phyloP scores from a whole-genome alignment of 92 coral and sea anemone species.

The Metridium senile region DNA sequence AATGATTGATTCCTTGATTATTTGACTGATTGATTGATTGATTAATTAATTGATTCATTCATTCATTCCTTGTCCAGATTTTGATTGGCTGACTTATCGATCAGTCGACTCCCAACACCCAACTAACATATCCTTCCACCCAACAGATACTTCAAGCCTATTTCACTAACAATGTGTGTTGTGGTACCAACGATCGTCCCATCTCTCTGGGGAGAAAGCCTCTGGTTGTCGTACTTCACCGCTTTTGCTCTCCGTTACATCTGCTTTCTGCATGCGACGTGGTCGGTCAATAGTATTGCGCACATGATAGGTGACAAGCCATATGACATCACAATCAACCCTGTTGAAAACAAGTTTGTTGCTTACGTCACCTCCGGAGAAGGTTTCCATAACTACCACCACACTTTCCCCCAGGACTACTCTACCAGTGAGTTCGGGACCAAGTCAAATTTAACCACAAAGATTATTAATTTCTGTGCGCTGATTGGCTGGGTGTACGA shows the following conservation, averaged over 20 bases:
- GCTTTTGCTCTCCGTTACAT: conserved; percentile 63
- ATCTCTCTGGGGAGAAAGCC: conserved; percentile 71
- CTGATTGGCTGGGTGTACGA: conserved; percentile 66
- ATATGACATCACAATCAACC: conserved; percentile 70
- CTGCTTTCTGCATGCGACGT: conserved; percentile 65
- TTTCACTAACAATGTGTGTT: conserved; percentile 37
- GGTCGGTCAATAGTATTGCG: conserved; percentile 81
- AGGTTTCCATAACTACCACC: conserved; percentile 82
- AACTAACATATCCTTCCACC: too few species aligned
- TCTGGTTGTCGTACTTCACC: conserved; percentile 62
- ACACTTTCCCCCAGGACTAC: conserved; percentile 80
- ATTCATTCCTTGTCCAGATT: too few species aligned
- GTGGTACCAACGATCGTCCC: conserved; percentile 57
- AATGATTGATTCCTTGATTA: too few species aligned
- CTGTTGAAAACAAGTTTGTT: conserved; percentile 54
- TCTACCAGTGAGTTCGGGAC: conserved; percentile 74
- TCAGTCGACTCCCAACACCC: too few species aligned
- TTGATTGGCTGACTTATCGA: too few species aligned
- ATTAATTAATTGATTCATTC: neutral
- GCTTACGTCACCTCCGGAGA: conserved; percentile 51
- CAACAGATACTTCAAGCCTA: conserved; percentile 59
- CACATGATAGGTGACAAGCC: conserved; percentile 75
- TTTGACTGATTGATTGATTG: neutral
- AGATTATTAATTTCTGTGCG: conserved; percentile 59
- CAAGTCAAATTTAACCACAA: conserved; percentile 47